Evolutionary conservation across 2,113 vertebrate species (phyloP), one percentile per base, ranked within the genome.

Genomic region (Nesogale talazaci): DNA sequence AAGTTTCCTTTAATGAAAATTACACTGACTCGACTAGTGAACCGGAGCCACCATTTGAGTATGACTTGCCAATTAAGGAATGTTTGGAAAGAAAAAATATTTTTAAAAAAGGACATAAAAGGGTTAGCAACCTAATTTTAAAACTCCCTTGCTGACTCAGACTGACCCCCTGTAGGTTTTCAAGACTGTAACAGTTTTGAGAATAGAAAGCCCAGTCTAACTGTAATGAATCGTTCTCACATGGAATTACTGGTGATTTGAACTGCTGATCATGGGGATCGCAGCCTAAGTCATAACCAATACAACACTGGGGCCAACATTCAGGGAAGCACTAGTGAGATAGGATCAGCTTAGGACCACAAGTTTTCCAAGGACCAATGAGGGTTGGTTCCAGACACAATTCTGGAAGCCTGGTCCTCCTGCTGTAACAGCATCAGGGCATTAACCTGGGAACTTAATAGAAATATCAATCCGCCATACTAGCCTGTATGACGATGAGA

Each of bases 1-100:
- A 83, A 93, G 70, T 74, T 76, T 70, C 69, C 57, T 86, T 88
- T 82, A 79, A 83, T 83, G 17, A 90, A 86, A 93, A 83, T 38
- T 42, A 2, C 2, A 31, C 42, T 29, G 11, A 34, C 61, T 83
- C 52, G 74, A 87, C 23, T 34, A 79, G 25, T 83, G 92, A 88
- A 86, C 10, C 10, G 46, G 46, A 52, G 46, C 46, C 46, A 52
- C 46, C 46, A 52, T 52, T 52, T 52, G 46, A 27, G 23, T 65
- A 69, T 74, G 42, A 25, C 67, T 23, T 79, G 38, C 20, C 40
- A 12, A 95, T 17, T 42, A 59, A 92, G 36, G 83, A 80, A 72
- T 94, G n/a, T 65, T 29, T 82, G 38, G 91, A 61, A 25, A 79
- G 72, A 70, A 38, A 85, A 80, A 79, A 77, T 34, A 10, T 12